Evolutionary conservation across 2,113 vertebrate genomes (phyloP).

Genomic region (Cricetomys ansorgei): DNA sequence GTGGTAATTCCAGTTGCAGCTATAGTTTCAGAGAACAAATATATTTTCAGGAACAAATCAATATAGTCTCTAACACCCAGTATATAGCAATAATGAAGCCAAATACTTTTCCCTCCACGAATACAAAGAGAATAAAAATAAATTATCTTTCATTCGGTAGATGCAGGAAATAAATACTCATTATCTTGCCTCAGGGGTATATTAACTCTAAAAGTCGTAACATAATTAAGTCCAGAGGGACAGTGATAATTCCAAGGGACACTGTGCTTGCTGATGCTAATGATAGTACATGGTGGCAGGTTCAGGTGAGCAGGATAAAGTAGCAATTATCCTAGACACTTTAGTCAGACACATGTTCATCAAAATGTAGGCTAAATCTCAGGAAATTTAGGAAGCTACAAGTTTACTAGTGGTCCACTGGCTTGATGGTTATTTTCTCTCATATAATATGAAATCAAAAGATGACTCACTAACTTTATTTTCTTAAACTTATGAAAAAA

Average conservation of each 20-base stretch:
- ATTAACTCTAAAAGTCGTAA: neutral
- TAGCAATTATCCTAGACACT: neutral
- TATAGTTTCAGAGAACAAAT: conserved; percentile 3
- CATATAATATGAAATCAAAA: neutral
- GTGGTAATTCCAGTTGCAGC: neutral
- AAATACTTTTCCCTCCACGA: neutral
- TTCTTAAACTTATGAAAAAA: neutral
- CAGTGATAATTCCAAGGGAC: neutral
- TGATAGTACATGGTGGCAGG: neutral
- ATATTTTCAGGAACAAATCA: conserved; percentile 55
- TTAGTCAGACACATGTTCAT: neutral
- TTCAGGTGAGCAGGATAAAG: neutral
- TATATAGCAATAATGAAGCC: neutral
- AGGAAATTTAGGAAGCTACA: neutral
- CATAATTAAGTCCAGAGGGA: neutral
- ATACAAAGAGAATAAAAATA: neutral
- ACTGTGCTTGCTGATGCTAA: neutral
- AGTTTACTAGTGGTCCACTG: neutral
- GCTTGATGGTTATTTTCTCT: neutral
- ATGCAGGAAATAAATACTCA: neutral
- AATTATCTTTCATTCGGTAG: conserved; percentile 12
- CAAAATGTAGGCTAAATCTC: neutral
- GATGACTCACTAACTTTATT: neutral
- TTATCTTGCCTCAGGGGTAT: neutral
- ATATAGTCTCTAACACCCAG: neutral